phyloP scores from a whole-genome alignment of 2,888 invertebrate species.

The Empis livida region DNA sequence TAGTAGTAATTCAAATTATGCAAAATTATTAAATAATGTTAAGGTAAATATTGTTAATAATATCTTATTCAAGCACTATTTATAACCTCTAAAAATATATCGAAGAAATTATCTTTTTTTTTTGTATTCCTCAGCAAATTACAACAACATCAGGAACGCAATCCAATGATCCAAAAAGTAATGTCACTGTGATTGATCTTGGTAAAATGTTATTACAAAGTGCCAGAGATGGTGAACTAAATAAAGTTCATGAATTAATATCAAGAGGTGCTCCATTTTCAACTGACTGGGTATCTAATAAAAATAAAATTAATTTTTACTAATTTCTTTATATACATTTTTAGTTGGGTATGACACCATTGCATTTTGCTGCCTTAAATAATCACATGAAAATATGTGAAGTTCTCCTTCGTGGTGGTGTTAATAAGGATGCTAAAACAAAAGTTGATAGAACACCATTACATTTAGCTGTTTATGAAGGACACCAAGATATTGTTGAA shows the following conservation, averaged over 20 bases:
- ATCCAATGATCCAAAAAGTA: constrained; percentile 9
- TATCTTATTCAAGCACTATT: too few relatives aligned
- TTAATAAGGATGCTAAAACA: constrained; percentile 75
- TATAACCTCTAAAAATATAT: too few relatives aligned
- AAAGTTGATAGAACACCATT: constrained; percentile 87
- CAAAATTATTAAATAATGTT: too few relatives aligned
- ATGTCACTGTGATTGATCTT: constrained; percentile 48
- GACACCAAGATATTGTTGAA: constrained; percentile 61
- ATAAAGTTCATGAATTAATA: constrained; percentile 63
- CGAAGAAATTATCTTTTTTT: too few relatives aligned
- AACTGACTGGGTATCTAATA: constrained; percentile 71
- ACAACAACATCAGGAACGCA: constrained; percentile 3
- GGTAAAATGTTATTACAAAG: constrained; percentile 73
- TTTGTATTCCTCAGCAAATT: not conserved
- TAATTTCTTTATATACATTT: not conserved
- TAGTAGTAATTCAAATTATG: too few relatives aligned
- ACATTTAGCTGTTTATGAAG: constrained; percentile 78
- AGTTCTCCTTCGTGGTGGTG: constrained; percentile 71
- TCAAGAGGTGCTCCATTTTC: constrained; percentile 82
- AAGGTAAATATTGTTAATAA: too few relatives aligned
- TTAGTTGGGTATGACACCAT: constrained; percentile 76
- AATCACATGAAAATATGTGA: constrained; percentile 70
- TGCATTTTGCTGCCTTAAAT: constrained; percentile 75
- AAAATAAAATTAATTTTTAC: not conserved
- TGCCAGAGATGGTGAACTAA: constrained; percentile 65